Base-by-base conservation (phyloP, 2,797 vertebrate genomes). In the Phrynocephalus guinanensis region DNA sequence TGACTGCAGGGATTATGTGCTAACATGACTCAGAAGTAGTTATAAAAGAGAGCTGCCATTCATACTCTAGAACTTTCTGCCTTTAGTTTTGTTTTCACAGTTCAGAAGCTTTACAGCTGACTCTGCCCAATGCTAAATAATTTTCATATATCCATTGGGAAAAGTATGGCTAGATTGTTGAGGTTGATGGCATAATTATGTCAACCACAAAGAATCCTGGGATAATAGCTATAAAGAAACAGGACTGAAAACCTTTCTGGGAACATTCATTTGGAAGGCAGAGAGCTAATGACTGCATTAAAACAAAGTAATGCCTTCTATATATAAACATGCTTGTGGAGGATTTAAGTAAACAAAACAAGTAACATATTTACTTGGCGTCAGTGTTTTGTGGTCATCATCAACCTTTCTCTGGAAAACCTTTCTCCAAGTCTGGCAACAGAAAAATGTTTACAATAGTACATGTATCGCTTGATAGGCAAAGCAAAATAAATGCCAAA, bases 141-240 rank as follows among this genome's bases (percentile, higher is more conserved):
- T 44, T 78, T 86, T 86, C 67, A 84, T 80, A 50, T 67, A 86
- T 79, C 56, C 26, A 67, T 24, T 83, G 85, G 68, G 79, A 89
- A 75, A 2, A 75, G 7, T 52, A n/a, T 13, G 56, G 79, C 56
- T 33, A 60, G 56, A 79, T 56, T 66, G n/a, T 66, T 26, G 68
- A 83, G 56, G 38, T 68, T 83, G 56, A 83, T 83, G 68, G 68
- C 79, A 84, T 86, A 89, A 86, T 86, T 86, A 89, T 79, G 33
- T 84, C 81, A 80, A 75, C 44, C 85, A 86, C 44, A 84, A 86
- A 86, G 30, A 84, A 86, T 89, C 86, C 38, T 83, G 73, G 67
- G 84, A 86, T 79, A 79, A 84, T 20, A 79, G 56, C 66, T 89
- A 30, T 83, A 73, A 84, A 75, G 79, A 68, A 86, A 80, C 24